Base-by-base conservation (phyloP, 2,888 invertebrate species). In the Cyclophora albipunctata region DNA sequence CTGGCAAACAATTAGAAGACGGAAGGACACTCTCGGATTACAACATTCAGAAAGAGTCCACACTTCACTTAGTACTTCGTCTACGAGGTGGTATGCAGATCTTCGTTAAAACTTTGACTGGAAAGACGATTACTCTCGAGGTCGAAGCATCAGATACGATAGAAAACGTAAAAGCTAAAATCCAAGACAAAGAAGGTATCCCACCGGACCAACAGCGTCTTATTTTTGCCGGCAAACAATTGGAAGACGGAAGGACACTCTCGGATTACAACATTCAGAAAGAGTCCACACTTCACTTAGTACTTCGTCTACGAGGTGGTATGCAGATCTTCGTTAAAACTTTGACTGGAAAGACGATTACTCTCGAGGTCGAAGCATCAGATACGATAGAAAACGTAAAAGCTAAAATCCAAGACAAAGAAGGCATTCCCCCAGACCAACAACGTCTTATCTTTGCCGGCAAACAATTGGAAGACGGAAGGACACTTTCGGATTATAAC, bases 141-240 rank as follows among this genome's bases (percentile, higher is more conserved):
- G 89, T 90, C 0, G 91, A 92, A 64, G 87, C 91, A 1, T 90
- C 90, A 0, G 91, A 91, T 61, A 89, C 91, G 0, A 91, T 91
- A 59, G 91, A 91, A 63, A 91, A 92, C 66, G 91, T 91, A 0
- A 91, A 92, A 59, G 87, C 90, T 0, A 90, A 90, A 62, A 90
- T 90, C 46, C 90, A 90, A 60, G 87, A 89, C 51, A 89, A 89
- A 49, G 88, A 88, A 69, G 89, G 89, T 3, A 90, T 90, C 64
- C 88, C 88, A 3, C 88, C 88, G 75, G 91, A 91, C 64, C 91
- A 91, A 67, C 91, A 92, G 72, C 75, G 91, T 58, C 69, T 91
- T 63, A 91, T 91, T 66, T 91, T 92, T 67, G 91, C 91, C 52
- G 92, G 92, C 2, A 92, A 92, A 71, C 92, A 93, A 75, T 68